Evolutionary conservation across 2,113 vertebrate genomes (phyloP).

Genomic region (Cololabis saira): DNA sequence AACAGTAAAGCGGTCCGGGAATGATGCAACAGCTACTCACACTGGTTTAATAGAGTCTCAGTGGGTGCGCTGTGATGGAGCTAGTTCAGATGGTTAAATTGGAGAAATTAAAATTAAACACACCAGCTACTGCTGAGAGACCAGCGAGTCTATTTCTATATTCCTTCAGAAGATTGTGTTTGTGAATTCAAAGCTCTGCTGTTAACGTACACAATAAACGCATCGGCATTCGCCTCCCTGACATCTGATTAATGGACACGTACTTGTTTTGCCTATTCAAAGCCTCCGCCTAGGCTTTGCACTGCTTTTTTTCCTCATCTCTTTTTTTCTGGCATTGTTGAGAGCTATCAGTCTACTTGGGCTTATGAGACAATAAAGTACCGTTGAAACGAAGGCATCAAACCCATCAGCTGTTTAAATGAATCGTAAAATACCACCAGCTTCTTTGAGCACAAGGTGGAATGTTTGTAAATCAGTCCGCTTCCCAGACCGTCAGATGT

Average conservation of each 20-base stretch:
- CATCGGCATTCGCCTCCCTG: conserved; percentile 19
- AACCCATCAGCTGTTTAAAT: no score
- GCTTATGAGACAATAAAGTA: background rate
- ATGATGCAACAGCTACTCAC: conserved; percentile 14
- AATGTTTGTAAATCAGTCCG: no score
- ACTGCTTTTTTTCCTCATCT: background rate
- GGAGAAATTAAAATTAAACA: conserved; percentile 62
- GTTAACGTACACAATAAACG: background rate
- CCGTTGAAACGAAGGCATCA: background rate
- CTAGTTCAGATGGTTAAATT: conserved; percentile 24
- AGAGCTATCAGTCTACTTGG: background rate
- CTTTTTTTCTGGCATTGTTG: background rate
- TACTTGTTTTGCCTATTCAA: conserved; percentile 31
- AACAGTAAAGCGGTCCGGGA: background rate
- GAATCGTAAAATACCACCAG: no score
- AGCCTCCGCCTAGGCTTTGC: background rate
- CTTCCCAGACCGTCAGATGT: no score
- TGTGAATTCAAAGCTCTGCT: conserved; percentile 19
- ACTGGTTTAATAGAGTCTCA: conserved; percentile 37
- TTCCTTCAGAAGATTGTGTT: conserved; percentile 35
- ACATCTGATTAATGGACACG: no score
- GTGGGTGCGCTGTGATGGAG: conserved; percentile 38
- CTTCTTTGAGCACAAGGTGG: no score
- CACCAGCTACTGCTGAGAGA: conserved; percentile 28
- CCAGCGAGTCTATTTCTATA: conserved; percentile 32